Conservation (phyloP, 1,140 invertebrate genomes). For the Lepidurus packardi region DNA sequence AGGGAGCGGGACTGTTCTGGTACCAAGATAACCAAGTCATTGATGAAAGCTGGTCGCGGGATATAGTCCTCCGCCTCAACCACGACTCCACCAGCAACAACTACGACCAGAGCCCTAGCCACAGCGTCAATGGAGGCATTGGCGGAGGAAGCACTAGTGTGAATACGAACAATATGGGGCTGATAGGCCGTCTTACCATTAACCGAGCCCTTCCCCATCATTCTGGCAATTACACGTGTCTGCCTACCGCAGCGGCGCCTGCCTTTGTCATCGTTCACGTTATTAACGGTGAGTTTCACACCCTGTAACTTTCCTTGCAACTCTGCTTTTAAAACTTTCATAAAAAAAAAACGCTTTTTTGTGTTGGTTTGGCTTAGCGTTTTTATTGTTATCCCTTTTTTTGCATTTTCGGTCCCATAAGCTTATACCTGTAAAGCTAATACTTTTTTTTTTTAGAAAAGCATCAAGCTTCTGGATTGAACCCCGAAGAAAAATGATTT, state of each 20-base stretch:
- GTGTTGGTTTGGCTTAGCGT: not conserved
- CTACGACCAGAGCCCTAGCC: constrained; percentile 35
- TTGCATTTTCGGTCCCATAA: not conserved
- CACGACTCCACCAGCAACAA: not conserved
- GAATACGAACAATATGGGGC: constrained; percentile 30
- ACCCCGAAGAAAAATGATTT: not conserved
- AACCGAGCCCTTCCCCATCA: constrained; percentile 37
- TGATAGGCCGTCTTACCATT: constrained; percentile 39
- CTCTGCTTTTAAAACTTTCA: not conserved
- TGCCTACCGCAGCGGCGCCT: constrained; percentile 41
- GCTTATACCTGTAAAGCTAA: not conserved
- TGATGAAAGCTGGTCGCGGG: constrained; percentile 24
- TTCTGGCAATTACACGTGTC: constrained; percentile 43
- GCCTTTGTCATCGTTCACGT: constrained; percentile 42
- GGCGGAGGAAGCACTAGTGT: constrained; percentile 62
- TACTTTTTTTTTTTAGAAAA: not conserved
- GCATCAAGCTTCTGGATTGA: not conserved
- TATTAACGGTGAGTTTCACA: constrained; percentile 40
- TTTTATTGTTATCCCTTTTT: not conserved
- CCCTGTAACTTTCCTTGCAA: not conserved
- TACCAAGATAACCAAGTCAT: constrained; percentile 42
- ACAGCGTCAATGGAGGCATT: constrained; percentile 65
- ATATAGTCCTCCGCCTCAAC: constrained; percentile 24
- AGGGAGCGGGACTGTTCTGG: constrained; percentile 40
- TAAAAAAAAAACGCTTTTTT: not conserved